Percentiles rank a stretch among this genome's conserved stretches.
phyloP scores from a whole-genome alignment of 1,140 invertebrate species.

The Antheraea mylitta region DNA sequence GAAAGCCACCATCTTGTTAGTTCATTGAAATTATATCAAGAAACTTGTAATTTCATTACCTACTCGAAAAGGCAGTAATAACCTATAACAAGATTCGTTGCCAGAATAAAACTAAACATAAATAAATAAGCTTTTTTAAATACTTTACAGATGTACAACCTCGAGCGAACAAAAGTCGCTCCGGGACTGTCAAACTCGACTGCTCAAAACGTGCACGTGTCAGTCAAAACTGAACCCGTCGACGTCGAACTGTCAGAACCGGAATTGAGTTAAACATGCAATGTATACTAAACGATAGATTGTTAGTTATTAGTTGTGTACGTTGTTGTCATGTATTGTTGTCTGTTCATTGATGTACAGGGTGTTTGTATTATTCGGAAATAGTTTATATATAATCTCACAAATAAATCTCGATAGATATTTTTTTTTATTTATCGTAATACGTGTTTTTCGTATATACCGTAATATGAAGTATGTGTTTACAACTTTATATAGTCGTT shows the following conservation, averaged over 20 bases:
- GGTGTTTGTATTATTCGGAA: not conserved
- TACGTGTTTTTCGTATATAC: no score
- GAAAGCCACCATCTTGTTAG: no score
- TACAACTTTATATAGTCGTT: no score
- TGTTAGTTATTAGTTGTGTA: not conserved
- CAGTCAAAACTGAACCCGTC: constrained; percentile 51
- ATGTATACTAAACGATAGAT: not conserved
- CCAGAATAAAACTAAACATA: no score
- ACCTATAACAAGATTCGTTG: no score
- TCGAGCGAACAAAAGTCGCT: constrained; percentile 47
- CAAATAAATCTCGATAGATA: not conserved
- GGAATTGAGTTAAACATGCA: constrained; percentile 13
- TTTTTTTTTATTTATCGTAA: not conserved
- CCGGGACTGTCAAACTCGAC: constrained; percentile 19
- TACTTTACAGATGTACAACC: constrained; percentile 58
- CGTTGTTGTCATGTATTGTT: not conserved
- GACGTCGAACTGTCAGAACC: constrained; percentile 25
- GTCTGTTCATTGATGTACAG: constrained; percentile 3
- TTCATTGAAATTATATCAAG: no score
- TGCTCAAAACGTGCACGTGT: constrained; percentile 36
- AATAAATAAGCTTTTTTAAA: no score
- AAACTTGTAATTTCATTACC: no score
- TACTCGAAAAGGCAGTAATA: no score
- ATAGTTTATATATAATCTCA: not conserved
- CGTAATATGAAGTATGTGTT: no score